Conservation (phyloP, 2,888 invertebrate species). For the Noctua janthina region DNA sequence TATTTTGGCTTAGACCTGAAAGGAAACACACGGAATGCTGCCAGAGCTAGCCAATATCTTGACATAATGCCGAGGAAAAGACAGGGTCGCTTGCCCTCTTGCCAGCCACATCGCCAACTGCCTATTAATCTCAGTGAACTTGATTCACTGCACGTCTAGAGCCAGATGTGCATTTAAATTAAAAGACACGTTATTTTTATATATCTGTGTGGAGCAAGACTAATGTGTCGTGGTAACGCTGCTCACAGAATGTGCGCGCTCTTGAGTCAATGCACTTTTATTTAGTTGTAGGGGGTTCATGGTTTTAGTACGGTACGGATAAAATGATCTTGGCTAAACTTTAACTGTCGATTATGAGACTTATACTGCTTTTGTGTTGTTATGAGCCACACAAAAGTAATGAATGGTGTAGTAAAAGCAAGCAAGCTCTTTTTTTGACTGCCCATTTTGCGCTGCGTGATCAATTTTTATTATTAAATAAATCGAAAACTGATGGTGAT, state of each 20-base stretch:
- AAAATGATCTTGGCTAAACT: neutral
- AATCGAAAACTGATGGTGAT: neutral
- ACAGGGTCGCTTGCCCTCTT: neutral
- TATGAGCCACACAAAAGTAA: neutral
- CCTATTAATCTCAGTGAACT: slow-evolving; percentile 43
- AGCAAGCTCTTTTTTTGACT: neutral
- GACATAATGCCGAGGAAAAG: neutral
- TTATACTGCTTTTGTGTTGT: neutral
- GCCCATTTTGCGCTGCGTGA: neutral
- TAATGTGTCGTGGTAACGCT: slow-evolving; percentile 46
- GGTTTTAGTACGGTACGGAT: slow-evolving; percentile 5
- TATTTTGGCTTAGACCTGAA: neutral
- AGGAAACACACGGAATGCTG: neutral
- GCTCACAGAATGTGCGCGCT: slow-evolving; percentile 45
- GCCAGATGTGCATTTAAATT: slow-evolving; percentile 51
- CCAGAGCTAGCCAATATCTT: neutral
- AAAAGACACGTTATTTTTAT: slow-evolving; percentile 53
- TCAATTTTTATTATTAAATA: neutral
- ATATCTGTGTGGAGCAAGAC: slow-evolving; percentile 41
- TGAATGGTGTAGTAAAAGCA: neutral
- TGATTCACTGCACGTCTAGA: slow-evolving; percentile 30
- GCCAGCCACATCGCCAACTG: slow-evolving; percentile 17
- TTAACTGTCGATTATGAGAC: neutral
- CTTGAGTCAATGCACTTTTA: slow-evolving; percentile 67
- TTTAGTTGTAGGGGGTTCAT: slow-evolving; percentile 47